A percentile compares a stretch with the other conserved stretches of the same genome.
These are phyloP conservation scores for Centropristis striata DNA, from an alignment of 2,113 vertebrate species.

Conservation along the genomic window DNA sequence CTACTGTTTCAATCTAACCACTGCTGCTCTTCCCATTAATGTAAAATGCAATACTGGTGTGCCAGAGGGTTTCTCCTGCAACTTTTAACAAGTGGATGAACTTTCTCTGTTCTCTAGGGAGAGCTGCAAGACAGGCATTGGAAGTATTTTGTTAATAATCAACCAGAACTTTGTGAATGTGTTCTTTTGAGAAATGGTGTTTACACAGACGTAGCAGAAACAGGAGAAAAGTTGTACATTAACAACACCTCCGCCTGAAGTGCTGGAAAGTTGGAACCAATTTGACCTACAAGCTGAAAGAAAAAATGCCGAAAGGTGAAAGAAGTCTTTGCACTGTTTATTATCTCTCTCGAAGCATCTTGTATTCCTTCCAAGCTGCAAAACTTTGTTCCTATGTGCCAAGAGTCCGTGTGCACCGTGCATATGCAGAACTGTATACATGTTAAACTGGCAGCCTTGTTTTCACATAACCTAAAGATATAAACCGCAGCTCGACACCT, in stretches of 20 bases:
- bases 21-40: background rate
- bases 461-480: background rate
- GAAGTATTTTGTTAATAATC: constrained; percentile 31
- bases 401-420: constrained; percentile 14
- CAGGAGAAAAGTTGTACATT: constrained; percentile 5
- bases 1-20: background rate
- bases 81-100: background rate
- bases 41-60: background rate
- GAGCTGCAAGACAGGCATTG: background rate
- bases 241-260: background rate
- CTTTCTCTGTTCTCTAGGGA: background rate
- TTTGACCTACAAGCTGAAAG: constrained; percentile 22
- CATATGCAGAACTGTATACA: background rate
- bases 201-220: constrained; percentile 8
- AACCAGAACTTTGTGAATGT: background rate
- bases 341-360: constrained; percentile 5
- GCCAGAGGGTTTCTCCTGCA: background rate
- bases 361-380: constrained; percentile 9
- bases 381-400: constrained; percentile 21
- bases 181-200: constrained; percentile 23
- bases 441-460: background rate
- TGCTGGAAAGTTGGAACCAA: constrained; percentile 3
- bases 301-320: background rate
- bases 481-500: background rate
- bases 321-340: background rate